A percentile compares a stretch with the other conserved stretches of the same genome.
Conservation (phyloP, 2,797 vertebrate species). For the Erethizon dorsatum region DNA sequence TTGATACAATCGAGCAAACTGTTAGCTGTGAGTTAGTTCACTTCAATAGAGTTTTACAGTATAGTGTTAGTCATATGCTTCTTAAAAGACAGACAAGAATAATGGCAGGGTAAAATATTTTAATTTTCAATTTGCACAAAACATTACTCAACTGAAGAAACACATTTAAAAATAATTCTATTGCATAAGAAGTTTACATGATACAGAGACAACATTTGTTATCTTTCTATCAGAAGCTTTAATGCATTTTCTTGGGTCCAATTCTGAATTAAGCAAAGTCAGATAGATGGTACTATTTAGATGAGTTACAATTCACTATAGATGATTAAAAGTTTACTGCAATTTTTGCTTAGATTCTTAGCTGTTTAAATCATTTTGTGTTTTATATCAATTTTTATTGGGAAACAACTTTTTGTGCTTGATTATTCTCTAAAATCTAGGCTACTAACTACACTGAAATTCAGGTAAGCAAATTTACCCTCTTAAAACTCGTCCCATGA, state of each 20-base stretch:
- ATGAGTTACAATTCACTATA: background rate
- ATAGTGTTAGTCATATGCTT: background rate
- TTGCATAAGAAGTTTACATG: background rate
- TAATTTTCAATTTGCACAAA: slow-evolving; percentile 70
- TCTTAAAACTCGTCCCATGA: slow-evolving; percentile 26
- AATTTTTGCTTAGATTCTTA: background rate
- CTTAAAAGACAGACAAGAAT: slow-evolving; percentile 41
- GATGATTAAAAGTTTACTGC: background rate
- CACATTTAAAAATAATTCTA: background rate
- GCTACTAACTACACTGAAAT: slow-evolving; percentile 22
- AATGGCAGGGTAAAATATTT: slow-evolving; percentile 70
- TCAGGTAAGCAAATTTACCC: slow-evolving; percentile 51
- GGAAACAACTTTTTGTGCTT: background rate
- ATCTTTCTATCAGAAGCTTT: background rate
- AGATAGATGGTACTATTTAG: background rate
- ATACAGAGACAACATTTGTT: background rate
- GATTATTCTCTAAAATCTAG: background rate
- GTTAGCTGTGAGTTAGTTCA: slow-evolving; percentile 59
- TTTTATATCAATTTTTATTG: background rate
- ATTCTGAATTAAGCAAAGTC: slow-evolving; percentile 30
- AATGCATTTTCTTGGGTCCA: background rate
- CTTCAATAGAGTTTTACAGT: slow-evolving; percentile 42
- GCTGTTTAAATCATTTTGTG: background rate
- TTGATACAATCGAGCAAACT: slow-evolving; percentile 55
- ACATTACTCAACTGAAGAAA: slow-evolving; percentile 20